A percentile compares a stretch with the other conserved stretches of the same genome.
Conservation (phyloP, 2,113 vertebrate species). For the Cyphomyrus plagiostoma region DNA sequence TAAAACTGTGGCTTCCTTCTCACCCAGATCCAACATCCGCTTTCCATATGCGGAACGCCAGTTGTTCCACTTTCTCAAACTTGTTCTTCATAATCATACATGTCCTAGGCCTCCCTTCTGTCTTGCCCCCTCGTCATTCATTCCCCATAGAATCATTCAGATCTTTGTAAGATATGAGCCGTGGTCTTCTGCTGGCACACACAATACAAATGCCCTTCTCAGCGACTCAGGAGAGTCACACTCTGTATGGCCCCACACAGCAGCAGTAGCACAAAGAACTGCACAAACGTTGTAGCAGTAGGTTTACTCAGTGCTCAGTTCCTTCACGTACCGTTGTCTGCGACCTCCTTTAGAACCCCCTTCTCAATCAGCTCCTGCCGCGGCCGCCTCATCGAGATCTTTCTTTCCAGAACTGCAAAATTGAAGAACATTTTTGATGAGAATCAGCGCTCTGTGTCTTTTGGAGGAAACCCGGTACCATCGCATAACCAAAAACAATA, state of each 20-base stretch:
- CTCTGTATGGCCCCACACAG: neutral
- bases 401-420: constrained; percentile 86
- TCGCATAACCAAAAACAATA: neutral
- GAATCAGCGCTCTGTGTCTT: neutral
- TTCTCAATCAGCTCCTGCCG: constrained; percentile 94
- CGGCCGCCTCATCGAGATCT: constrained; percentile 94
- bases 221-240: neutral
- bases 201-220: neutral
- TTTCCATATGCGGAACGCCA: neutral
- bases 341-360: constrained; percentile 87
- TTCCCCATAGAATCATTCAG: neutral
- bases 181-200: neutral
- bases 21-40: neutral
- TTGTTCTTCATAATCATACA: neutral
- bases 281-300: neutral
- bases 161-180: neutral
- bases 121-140: neutral
- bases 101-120: neutral
- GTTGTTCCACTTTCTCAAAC: neutral
- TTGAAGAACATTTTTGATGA: neutral
- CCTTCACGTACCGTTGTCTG: constrained; percentile 76
- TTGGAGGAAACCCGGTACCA: neutral
- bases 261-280: neutral
- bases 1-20: neutral
- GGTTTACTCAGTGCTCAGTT: neutral